These are phyloP conservation scores for Coenonympha glycerion DNA, from an alignment of 2,888 invertebrate species.

Conservation along the genomic window DNA sequence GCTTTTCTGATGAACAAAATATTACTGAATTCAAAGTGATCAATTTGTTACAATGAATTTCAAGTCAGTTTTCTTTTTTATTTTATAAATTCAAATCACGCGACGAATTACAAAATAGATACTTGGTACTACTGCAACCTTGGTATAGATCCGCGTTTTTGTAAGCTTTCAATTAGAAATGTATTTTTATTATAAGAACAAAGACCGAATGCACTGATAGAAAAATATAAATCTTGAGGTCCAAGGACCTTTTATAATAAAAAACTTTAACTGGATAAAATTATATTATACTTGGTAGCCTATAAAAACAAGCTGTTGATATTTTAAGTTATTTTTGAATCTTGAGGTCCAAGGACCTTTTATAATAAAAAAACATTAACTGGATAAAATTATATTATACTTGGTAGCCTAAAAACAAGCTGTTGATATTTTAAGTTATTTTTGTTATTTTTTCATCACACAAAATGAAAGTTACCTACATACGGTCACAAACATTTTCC, in stretches of 20 bases:
- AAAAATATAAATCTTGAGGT: neutral
- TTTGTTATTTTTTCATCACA: too few relatives aligned
- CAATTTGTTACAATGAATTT: neutral
- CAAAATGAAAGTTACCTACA: too few relatives aligned
- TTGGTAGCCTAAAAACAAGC: too few relatives aligned
- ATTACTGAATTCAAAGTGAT: neutral
- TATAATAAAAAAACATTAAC: too few relatives aligned
- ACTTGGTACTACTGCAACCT: neutral
- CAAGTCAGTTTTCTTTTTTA: neutral
- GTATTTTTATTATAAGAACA: constrained; percentile 1
- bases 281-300: too few relatives aligned
- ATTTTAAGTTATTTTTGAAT: too few relatives aligned
- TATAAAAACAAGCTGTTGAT: too few relatives aligned
- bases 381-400: too few relatives aligned
- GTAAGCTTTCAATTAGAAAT: constrained; percentile 11
- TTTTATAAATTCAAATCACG: neutral
- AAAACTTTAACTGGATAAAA: too few relatives aligned
- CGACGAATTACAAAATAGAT: neutral
- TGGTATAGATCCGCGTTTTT: constrained; percentile 13
- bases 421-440: too few relatives aligned
- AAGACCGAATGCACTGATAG: neutral
- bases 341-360: neutral
- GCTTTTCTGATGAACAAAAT: neutral
- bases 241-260: too few relatives aligned
- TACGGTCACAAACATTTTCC: too few relatives aligned